A percentile compares a stretch with the other conserved stretches of the same genome.
Evolutionary conservation across 2,113 vertebrate genomes (phyloP).

Genomic region (Ceyx margarethae): DNA sequence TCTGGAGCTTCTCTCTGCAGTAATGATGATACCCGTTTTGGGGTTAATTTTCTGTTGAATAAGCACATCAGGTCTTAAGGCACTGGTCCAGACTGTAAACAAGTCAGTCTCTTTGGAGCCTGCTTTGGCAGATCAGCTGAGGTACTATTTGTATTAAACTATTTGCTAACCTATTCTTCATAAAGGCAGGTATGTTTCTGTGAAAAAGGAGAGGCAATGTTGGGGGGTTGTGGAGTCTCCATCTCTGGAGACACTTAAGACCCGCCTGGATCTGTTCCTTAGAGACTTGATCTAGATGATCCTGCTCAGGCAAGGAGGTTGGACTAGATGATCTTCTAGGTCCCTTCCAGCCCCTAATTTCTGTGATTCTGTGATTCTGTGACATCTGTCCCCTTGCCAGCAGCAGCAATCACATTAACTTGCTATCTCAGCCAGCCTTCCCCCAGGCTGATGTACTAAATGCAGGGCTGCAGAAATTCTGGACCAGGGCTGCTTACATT

Average conservation of each 20-base stretch:
- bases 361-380: too few relatives aligned
- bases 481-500: background rate
- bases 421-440: conserved; percentile 1
- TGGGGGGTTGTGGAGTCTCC: background rate
- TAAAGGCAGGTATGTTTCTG: conserved; percentile 56
- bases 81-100: conserved; percentile 58
- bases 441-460: background rate
- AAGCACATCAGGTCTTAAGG: conserved; percentile 62
- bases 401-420: background rate
- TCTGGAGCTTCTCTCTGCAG: conserved; percentile 16
- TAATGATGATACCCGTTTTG: conserved; percentile 38
- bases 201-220: conserved; percentile 53
- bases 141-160: conserved; percentile 48
- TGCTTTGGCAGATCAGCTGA: conserved; percentile 45
- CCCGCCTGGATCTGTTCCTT: too few relatives aligned
- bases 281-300: too few relatives aligned
- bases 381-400: conserved; percentile 33
- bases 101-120: conserved; percentile 66
- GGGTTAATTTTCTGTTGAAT: conserved; percentile 67
- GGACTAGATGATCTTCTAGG: too few relatives aligned
- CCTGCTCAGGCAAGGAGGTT: too few relatives aligned
- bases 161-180: conserved; percentile 64
- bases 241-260: too few relatives aligned
- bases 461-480: background rate
- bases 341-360: too few relatives aligned